Conservation (phyloP, 2,888 invertebrate genomes). For the Eurois occulta region DNA sequence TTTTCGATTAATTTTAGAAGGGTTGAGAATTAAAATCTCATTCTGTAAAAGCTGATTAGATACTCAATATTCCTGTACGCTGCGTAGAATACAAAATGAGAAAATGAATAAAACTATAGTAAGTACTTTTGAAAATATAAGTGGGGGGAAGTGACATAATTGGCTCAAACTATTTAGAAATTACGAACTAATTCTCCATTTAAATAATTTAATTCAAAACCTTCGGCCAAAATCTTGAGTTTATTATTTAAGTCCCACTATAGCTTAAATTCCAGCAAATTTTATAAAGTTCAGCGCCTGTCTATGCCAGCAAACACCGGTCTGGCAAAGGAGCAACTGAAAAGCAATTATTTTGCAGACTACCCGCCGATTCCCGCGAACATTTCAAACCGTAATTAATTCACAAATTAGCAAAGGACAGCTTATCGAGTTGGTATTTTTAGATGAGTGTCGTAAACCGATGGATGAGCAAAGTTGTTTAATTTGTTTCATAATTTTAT, state of each 20-base stretch:
- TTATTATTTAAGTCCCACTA: slow-evolving; percentile 27
- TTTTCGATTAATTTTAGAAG: slow-evolving; percentile 73
- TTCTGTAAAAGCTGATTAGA: slow-evolving; percentile 14
- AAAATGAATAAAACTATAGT: not conserved
- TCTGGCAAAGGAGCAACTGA: slow-evolving; percentile 65
- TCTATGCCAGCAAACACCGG: slow-evolving; percentile 48
- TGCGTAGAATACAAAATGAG: not conserved
- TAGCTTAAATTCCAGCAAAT: slow-evolving; percentile 26
- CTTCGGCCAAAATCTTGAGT: not conserved
- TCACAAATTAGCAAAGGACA: slow-evolving; percentile 73
- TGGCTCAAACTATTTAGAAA: not conserved
- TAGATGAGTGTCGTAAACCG: slow-evolving; percentile 69
- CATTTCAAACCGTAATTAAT: slow-evolving; percentile 72
- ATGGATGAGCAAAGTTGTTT: slow-evolving; percentile 70
- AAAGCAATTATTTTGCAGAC: slow-evolving; percentile 72
- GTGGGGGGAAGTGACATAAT: not conserved
- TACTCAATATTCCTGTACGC: slow-evolving; percentile 10
- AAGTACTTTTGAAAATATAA: not conserved
- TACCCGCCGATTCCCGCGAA: slow-evolving; percentile 56
- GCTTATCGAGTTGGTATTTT: slow-evolving; percentile 73
- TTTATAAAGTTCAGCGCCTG: slow-evolving; percentile 54
- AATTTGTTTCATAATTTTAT: slow-evolving; percentile 75
- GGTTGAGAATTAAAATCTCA: slow-evolving; percentile 44
- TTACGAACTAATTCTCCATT: not conserved
- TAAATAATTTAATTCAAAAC: slow-evolving; percentile 15